Evolutionary conservation across 2,888 invertebrate genomes (phyloP).

Genomic region (Sinelater perroti): DNA sequence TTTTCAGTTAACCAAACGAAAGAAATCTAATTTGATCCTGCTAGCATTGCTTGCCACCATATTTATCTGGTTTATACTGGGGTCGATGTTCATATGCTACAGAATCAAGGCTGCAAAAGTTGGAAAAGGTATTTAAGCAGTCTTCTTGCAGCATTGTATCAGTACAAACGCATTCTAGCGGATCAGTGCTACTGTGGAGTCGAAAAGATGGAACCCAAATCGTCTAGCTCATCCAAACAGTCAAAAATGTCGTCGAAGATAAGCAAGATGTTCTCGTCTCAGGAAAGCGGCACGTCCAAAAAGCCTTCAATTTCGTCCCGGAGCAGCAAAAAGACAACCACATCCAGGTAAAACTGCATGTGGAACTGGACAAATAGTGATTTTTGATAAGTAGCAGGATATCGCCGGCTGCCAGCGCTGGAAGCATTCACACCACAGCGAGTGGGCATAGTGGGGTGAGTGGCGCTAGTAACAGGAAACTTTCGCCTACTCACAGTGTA

Average conservation of each 20-base stretch:
- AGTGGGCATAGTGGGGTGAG: background rate
- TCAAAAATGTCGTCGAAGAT: constrained; percentile 4
- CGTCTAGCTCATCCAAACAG: background rate
- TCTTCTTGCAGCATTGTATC: too few relatives aligned
- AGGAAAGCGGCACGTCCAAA: background rate
- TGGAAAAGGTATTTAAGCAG: background rate
- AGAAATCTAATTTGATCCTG: constrained; percentile 43
- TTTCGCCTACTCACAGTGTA: background rate
- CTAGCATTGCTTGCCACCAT: constrained; percentile 53
- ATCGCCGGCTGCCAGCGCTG: background rate
- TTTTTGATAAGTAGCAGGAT: too few relatives aligned
- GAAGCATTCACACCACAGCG: background rate
- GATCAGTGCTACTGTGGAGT: background rate
- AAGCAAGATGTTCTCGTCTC: constrained; percentile 2
- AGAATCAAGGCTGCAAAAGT: constrained; percentile 29
- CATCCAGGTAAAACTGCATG: background rate
- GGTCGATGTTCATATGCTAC: constrained; percentile 56
- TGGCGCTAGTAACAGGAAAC: too few relatives aligned
- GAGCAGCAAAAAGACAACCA: background rate
- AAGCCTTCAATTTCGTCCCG: background rate
- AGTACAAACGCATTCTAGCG: background rate
- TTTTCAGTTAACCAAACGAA: constrained; percentile 15
- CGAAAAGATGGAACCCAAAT: background rate
- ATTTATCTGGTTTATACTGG: constrained; percentile 57
- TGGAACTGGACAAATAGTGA: too few relatives aligned